Evolutionary conservation across 2,113 vertebrate genomes (phyloP), one percentile per base, ranked within the genome.

Genomic region (Tamias sibiricus): DNA sequence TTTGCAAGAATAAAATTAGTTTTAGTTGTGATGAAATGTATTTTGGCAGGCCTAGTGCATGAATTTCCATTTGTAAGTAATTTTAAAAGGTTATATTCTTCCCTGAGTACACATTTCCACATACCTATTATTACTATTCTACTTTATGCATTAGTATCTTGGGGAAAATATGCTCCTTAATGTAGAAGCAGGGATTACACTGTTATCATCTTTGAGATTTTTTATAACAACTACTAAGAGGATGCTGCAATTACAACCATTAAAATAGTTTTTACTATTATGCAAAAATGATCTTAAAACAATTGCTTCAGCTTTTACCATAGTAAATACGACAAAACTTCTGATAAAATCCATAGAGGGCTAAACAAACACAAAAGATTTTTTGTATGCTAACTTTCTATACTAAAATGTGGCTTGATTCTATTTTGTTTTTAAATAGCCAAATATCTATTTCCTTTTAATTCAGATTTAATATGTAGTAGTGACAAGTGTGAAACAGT

Each of bases 41-140:
- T 96, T 94, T 98, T 98, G 98, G 98, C 98, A 98, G 95, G 92
- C 95, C 49, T 54, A 66, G 49, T 95, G 97, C 93, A 98, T 98
- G 98, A 93, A 97, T 98, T 99, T 98, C 96, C 96, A 97, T 98
- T 98, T 98, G 98, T 97, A 98, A 97, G 93, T 92, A 97, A 97
- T 95, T 98, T 97, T 96, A 97, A 98, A 93, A 64, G 97, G 96
- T 98, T 97, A 98, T 97, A 97, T 90, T 96, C 93, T 98, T 94
- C 97, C 98, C 97, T 76, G 49, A 81, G 88, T 96, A 94, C 89
- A 97, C 97, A 98, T 97, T 98, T 97, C 37, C 3, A 96, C 97
- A 86, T 94, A 98, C 93, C 98, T 97, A 97, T 95, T 98, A 98
- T 97, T 98, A 97, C 86, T 97, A 54, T 90, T 97, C 94, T 98